These are phyloP conservation scores for Anabacerthia variegaticeps DNA, from an alignment of 2,797 vertebrate species.

Conservation along the genomic window DNA sequence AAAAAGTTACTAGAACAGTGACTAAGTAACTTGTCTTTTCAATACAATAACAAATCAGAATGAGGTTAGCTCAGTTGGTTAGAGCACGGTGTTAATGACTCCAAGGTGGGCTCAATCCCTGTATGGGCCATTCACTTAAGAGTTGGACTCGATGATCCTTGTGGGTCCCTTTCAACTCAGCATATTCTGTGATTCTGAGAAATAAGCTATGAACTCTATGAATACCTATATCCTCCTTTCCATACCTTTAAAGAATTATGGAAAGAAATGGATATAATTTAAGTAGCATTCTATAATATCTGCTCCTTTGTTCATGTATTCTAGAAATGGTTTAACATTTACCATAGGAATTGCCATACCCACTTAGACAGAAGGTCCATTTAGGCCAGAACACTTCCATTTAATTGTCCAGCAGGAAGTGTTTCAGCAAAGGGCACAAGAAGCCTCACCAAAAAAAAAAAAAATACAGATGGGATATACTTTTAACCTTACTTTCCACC, in stretches of 20 bases:
- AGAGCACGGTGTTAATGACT: neutral
- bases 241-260: neutral
- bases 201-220: neutral
- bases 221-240: neutral
- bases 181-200: neutral
- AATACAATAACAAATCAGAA: neutral
- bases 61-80: neutral
- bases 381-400: neutral
- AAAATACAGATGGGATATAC: neutral
- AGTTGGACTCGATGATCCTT: neutral
- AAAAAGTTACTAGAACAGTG: neutral
- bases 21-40: neutral
- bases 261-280: neutral
- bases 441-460: neutral
- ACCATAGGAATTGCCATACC: neutral
- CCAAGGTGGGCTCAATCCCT: neutral
- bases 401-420: neutral
- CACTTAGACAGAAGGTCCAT: neutral
- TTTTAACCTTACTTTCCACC: neutral
- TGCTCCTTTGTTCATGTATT: neutral
- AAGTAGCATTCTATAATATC: neutral
- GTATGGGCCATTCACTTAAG: neutral
- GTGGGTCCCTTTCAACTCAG: neutral
- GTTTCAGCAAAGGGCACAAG: neutral
- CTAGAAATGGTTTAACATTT: neutral